These are phyloP conservation scores for Eublepharis macularius DNA, from an alignment of 2,113 vertebrate species.

Conservation along the genomic window DNA sequence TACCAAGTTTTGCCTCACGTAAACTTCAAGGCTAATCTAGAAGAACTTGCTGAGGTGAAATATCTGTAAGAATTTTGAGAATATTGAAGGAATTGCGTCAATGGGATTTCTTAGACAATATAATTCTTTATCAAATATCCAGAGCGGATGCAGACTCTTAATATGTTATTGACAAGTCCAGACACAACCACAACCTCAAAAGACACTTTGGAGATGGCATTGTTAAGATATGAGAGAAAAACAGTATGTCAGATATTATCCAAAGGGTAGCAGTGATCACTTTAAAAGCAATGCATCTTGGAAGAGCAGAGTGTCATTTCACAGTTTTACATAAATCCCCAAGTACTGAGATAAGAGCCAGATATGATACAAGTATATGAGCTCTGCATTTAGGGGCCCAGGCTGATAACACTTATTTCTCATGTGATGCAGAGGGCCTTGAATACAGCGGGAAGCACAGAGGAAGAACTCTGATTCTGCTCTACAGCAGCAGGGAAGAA, in stretches of 20 bases:
- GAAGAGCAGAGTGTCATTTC: not conserved
- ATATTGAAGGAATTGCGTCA: not conserved
- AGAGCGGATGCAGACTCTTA: conserved; percentile 2
- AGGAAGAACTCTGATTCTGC: fast-evolving
- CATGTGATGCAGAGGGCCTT: not conserved
- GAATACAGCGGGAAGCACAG: fast-evolving
- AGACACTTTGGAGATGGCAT: not conserved
- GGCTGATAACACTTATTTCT: not conserved
- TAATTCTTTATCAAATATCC: not conserved
- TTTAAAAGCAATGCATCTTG: not conserved
- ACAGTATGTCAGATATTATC: not conserved
- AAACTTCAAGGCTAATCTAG: too few species aligned
- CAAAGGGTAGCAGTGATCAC: fast-evolving
- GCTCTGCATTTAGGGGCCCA: not conserved
- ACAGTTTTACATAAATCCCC: not conserved
- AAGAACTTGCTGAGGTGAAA: not conserved
- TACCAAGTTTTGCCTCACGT: not conserved
- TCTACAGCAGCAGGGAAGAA: not conserved
- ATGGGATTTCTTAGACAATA: not conserved
- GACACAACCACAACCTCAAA: conserved; percentile 1
- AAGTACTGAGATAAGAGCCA: not conserved
- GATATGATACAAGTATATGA: not conserved
- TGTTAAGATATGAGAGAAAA: conserved; percentile 2
- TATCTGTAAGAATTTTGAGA: not conserved
- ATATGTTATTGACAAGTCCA: not conserved